A percentile compares a stretch with the other conserved stretches of the same genome.
These are phyloP conservation scores for Cyprinodon variegatus DNA, from an alignment of 2,113 vertebrate genomes.

Conservation along the genomic window DNA sequence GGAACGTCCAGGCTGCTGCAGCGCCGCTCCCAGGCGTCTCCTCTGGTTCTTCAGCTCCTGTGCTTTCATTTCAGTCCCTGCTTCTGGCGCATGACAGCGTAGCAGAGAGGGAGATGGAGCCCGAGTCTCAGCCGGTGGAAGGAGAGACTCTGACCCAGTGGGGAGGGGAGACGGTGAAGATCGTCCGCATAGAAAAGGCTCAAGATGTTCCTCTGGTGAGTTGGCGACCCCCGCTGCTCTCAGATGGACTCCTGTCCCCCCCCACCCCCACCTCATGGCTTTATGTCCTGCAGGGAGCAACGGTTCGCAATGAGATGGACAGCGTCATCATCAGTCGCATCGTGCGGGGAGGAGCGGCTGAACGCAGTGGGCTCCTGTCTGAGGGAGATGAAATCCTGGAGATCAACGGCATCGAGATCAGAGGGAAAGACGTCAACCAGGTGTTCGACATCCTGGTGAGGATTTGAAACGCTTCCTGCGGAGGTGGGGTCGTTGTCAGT, in stretches of 20 bases:
- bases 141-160: conserved; percentile 90
- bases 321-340: conserved; percentile 97
- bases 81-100: conserved; percentile 92
- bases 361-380: conserved; percentile 92
- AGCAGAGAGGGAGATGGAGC: conserved; percentile 94
- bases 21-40: background rate
- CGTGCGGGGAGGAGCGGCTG: conserved; percentile 94
- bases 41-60: background rate
- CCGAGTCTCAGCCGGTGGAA: conserved; percentile 83
- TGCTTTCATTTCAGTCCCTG: conserved; percentile 80
- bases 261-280: background rate
- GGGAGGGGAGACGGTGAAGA: conserved; percentile 94
- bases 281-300: conserved; percentile 86
- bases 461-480: background rate
- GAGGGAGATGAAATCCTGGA: conserved; percentile 98
- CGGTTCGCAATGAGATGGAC: conserved; percentile 97
- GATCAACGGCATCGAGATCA: conserved; percentile 94
- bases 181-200: conserved; percentile 96
- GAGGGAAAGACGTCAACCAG: conserved; percentile 98
- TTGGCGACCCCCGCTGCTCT: background rate
- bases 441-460: conserved; percentile 97
- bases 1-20: background rate
- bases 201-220: conserved; percentile 92
- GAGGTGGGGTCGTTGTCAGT: too few species aligned
- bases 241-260: background rate